Conservation (phyloP, 2,888 invertebrate species). For the Scaptomyza reducta region DNA sequence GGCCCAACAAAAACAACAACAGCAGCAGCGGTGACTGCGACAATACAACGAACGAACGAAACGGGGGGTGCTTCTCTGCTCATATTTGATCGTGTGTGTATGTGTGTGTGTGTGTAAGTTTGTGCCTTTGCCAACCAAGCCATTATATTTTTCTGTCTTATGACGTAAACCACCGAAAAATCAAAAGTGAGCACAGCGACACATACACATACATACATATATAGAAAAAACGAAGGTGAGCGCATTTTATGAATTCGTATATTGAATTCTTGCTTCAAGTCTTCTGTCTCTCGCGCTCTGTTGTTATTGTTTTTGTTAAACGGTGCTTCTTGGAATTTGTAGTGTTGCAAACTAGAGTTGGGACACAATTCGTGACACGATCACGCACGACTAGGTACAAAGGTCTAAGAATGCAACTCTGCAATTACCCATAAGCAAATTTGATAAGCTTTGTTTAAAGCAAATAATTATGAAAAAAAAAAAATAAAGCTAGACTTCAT, state of each 20-base stretch:
- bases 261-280: conserved; percentile 36
- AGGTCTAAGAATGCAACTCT: not conserved
- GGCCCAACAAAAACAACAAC: conserved; percentile 26
- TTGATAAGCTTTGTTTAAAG: not conserved
- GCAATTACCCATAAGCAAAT: not conserved
- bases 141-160: conserved; percentile 76
- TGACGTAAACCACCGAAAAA: conserved; percentile 80
- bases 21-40: conserved; percentile 24
- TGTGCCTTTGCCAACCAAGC: conserved; percentile 66
- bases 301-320: conserved; percentile 36
- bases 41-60: conserved; percentile 37
- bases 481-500: not conserved
- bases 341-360: conserved; percentile 5
- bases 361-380: not conserved
- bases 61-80: conserved; percentile 56
- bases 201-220: conserved; percentile 58
- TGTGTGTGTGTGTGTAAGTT: conserved; percentile 17
- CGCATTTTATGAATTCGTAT: conserved; percentile 47
- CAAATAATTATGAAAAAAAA: not conserved
- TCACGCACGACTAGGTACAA: not conserved
- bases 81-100: conserved; percentile 52
- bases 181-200: conserved; percentile 73
- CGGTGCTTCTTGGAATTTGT: conserved; percentile 66
- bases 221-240: conserved; percentile 64
- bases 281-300: conserved; percentile 27